Conservation (phyloP, 2,113 vertebrate species). For the Prionailurus bengalensis region DNA sequence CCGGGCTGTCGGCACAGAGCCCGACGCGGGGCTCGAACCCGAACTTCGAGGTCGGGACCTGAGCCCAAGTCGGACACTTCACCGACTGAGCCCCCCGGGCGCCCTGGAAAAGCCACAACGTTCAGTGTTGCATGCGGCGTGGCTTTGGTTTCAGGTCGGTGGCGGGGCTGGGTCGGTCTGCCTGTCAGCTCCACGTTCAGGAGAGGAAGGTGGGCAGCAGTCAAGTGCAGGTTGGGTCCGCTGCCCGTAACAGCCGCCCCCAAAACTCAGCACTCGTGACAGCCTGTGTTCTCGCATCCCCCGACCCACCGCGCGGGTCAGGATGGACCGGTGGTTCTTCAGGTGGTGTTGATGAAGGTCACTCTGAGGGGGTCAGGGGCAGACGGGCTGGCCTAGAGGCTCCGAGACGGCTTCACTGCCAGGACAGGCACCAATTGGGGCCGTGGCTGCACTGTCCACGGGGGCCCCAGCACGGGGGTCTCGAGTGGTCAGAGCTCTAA, state of each 20-base stretch:
- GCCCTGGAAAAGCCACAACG: background rate
- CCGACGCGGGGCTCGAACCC: too few relatives aligned
- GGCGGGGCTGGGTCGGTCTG: accelerated
- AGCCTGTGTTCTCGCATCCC: accelerated
- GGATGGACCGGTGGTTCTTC: background rate
- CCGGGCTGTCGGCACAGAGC: too few relatives aligned
- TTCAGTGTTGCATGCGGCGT: accelerated
- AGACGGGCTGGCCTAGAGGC: background rate
- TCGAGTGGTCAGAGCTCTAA: background rate
- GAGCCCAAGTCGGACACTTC: too few relatives aligned
- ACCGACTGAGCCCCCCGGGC: too few relatives aligned
- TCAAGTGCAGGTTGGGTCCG: too few relatives aligned
- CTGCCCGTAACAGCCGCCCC: accelerated
- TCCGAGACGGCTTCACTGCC: accelerated
- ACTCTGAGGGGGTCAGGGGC: background rate
- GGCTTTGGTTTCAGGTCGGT: background rate
- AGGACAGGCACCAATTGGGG: accelerated
- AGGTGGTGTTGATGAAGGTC: accelerated
- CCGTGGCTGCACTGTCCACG: background rate
- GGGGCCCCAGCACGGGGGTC: background rate
- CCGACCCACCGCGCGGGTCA: accelerated
- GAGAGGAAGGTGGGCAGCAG: accelerated
- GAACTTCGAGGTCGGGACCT: too few relatives aligned
- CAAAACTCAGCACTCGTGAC: accelerated
- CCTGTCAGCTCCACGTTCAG: accelerated